Evolutionary conservation across 2,113 vertebrate genomes (phyloP).

Genomic region (Centropus bengalensis): DNA sequence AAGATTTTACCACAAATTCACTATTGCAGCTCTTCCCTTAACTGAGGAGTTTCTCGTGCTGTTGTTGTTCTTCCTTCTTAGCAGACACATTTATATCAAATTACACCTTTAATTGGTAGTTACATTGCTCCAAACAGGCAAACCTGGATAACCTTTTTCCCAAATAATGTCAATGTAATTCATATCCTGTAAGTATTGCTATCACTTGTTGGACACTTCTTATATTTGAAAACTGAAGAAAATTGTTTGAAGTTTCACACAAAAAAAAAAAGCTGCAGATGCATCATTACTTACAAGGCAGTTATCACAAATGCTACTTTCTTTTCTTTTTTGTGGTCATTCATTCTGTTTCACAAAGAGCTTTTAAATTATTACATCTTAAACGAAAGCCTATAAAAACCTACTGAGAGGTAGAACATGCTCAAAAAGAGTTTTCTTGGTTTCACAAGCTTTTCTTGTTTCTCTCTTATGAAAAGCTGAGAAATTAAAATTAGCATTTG

Average conservation of each 20-base stretch:
- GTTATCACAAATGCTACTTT: constrained; percentile 81
- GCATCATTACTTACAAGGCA: constrained; percentile 54
- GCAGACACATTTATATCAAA: background rate
- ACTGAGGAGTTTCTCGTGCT: background rate
- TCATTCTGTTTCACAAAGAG: constrained; percentile 73
- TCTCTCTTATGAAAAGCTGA: constrained; percentile 77
- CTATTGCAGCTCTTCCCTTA: background rate
- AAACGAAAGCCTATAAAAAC: constrained; percentile 77
- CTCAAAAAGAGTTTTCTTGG: constrained; percentile 81
- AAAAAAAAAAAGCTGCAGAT: constrained; percentile 64
- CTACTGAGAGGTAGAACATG: constrained; percentile 73
- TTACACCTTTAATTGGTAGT: background rate
- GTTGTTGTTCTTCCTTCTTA: background rate
- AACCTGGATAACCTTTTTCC: background rate
- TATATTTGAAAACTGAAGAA: constrained; percentile 32
- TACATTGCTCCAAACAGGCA: background rate
- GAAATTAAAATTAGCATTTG: constrained; percentile 85
- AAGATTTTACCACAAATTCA: constrained; percentile 25
- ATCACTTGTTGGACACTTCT: background rate
- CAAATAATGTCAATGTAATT: background rate
- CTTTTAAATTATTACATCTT: constrained; percentile 67
- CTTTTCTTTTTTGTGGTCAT: constrained; percentile 82
- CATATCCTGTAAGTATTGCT: background rate
- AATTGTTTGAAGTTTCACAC: constrained; percentile 61
- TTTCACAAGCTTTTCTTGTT: constrained; percentile 86